phyloP scores from a whole-genome alignment of 2,888 invertebrate genomes.

The Syritta pipiens region DNA sequence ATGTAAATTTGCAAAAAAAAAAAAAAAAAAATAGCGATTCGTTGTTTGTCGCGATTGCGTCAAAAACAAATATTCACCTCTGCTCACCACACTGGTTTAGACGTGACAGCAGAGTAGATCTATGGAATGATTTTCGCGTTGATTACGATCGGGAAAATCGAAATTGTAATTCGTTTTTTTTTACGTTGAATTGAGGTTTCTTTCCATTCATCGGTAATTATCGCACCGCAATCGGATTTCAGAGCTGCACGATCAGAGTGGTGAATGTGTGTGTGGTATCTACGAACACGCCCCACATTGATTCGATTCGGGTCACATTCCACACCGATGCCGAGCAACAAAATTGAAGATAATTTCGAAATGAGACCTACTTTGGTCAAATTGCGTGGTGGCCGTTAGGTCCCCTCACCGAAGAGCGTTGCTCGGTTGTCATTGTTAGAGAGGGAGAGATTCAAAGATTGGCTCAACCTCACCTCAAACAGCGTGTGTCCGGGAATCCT shows the following conservation, averaged over 20 bases:
- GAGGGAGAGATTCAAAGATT: no score
- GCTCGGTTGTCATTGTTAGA: slow-evolving; percentile 2
- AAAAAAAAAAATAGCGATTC: no score
- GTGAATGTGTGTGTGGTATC: neutral
- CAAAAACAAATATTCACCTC: slow-evolving; percentile 1
- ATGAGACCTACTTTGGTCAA: slow-evolving; percentile 38
- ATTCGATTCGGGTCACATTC: slow-evolving; percentile 47
- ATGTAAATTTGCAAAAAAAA: no score
- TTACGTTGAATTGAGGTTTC: no score
- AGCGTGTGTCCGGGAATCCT: no score
- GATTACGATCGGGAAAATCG: neutral
- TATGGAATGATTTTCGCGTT: no score
- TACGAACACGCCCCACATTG: slow-evolving; percentile 29
- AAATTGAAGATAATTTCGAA: slow-evolving; percentile 50
- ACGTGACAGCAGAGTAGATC: no score
- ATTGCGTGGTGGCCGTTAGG: slow-evolving; percentile 28
- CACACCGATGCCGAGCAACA: slow-evolving; percentile 22
- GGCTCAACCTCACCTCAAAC: no score
- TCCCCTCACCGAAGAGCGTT: no score
- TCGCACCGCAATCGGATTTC: neutral
- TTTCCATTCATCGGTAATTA: no score
- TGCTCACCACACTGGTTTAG: neutral
- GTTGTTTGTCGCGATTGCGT: neutral
- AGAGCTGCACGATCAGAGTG: neutral
- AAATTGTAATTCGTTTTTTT: no score